Evolutionary conservation across 2,888 invertebrate species (phyloP).

Genomic region (Ichneumon xanthorius): DNA sequence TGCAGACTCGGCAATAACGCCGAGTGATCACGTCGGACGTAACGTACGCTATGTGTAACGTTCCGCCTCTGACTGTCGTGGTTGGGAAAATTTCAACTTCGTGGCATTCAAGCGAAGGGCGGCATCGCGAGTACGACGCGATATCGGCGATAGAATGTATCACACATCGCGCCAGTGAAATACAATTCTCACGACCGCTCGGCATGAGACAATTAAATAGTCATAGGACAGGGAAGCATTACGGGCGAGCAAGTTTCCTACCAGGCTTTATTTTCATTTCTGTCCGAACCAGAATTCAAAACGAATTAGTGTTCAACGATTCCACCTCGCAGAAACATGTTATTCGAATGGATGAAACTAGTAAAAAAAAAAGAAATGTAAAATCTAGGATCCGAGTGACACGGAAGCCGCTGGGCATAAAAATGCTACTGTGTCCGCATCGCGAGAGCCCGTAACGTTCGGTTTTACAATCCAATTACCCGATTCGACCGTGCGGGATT

Average conservation of each 20-base stretch:
- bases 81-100: conserved; percentile 56
- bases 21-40: conserved; percentile 63
- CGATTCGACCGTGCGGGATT: conserved; percentile 28
- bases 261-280: neutral
- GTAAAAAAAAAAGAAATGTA: conserved; percentile 20
- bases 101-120: conserved; percentile 52
- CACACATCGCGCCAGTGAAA: conserved; percentile 26
- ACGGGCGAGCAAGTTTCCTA: neutral
- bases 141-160: conserved; percentile 50
- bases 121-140: conserved; percentile 29
- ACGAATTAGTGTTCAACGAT: conserved; percentile 25
- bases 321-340: conserved; percentile 10
- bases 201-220: conserved; percentile 45
- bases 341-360: conserved; percentile 3
- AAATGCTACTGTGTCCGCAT: conserved; percentile 24
- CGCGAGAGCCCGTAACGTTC: conserved; percentile 14
- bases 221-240: conserved; percentile 21
- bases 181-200: conserved; percentile 32
- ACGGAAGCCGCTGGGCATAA: conserved; percentile 9
- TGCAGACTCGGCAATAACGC: conserved; percentile 64
- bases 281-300: neutral
- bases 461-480: conserved; percentile 55
- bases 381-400: conserved; percentile 1
- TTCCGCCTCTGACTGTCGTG: conserved; percentile 14
- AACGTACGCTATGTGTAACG: conserved; percentile 13